Evolutionary conservation across 1,140 invertebrate genomes (phyloP).

Genomic region (Spodoptera frugiperda): DNA sequence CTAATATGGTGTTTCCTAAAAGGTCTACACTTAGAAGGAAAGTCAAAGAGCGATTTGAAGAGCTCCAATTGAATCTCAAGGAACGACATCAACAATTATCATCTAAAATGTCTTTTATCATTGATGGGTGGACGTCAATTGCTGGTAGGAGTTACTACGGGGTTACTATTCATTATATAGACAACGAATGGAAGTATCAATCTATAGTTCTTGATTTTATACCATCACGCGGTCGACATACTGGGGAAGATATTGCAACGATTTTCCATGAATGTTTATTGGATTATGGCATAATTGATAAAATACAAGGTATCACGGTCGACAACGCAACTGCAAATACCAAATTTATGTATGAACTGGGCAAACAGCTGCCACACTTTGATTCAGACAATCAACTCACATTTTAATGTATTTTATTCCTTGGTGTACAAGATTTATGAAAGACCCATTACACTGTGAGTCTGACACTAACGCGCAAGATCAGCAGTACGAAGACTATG

Average conservation of each 20-base stretch:
- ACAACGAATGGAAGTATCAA: slow-evolving; percentile 66
- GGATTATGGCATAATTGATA: slow-evolving; percentile 61
- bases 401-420: too few relatives aligned
- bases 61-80: slow-evolving; percentile 58
- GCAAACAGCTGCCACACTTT: too few relatives aligned
- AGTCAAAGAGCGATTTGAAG: slow-evolving; percentile 61
- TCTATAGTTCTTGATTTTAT: slow-evolving; percentile 70
- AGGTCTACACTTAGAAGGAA: slow-evolving; percentile 56
- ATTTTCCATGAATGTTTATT: slow-evolving; percentile 63
- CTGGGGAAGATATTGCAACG: slow-evolving; percentile 68
- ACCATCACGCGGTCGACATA: slow-evolving; percentile 64
- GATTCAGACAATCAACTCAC: too few relatives aligned
- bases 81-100: slow-evolving; percentile 58
- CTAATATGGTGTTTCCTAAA: slow-evolving; percentile 51
- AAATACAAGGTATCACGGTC: slow-evolving; percentile 59
- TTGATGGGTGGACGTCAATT: slow-evolving; percentile 66
- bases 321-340: too few relatives aligned
- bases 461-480: slow-evolving; percentile 1
- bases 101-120: slow-evolving; percentile 71
- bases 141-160: slow-evolving; percentile 64
- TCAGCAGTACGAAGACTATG: slow-evolving; percentile 4
- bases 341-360: too few relatives aligned
- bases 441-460: slow-evolving; percentile 7
- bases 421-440: not conserved
- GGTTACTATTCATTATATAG: slow-evolving; percentile 68